Percentiles rank a stretch among this genome's conserved stretches.
Conservation (phyloP, 1,140 invertebrate species). For the Papilio xuthus region DNA sequence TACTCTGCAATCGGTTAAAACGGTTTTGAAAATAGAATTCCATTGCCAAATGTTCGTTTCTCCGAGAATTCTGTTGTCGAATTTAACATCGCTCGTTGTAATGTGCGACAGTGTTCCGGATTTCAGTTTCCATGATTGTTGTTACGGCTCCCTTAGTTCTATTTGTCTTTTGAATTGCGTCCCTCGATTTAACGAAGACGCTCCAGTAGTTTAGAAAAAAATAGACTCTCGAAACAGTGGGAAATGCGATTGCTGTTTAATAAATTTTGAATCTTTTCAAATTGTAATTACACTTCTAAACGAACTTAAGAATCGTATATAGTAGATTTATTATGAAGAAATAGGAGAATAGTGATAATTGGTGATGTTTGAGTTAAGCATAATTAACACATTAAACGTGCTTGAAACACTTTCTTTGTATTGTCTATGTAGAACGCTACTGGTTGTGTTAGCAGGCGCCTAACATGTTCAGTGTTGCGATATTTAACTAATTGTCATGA, state of each 20-base stretch:
- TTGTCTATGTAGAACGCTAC: not conserved
- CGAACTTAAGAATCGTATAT: too few species aligned
- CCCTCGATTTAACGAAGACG: constrained; percentile 31
- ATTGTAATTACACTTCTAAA: not conserved
- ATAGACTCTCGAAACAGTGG: not conserved
- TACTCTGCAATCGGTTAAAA: constrained; percentile 38
- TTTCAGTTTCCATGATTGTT: constrained; percentile 37
- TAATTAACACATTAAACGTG: constrained; percentile 3
- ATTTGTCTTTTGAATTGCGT: constrained; percentile 36
- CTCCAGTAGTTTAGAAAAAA: constrained; percentile 25
- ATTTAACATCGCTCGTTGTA: constrained; percentile 29
- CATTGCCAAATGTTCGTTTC: constrained; percentile 45
- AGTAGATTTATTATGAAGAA: not conserved
- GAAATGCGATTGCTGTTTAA: not conserved
- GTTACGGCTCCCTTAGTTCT: constrained; percentile 31
- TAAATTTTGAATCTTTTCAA: not conserved
- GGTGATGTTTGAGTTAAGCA: not conserved
- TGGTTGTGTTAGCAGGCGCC: not conserved
- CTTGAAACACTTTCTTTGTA: constrained; percentile 10
- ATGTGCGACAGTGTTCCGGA: constrained; percentile 34
- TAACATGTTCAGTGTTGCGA: not conserved
- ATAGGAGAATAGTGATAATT: not conserved
- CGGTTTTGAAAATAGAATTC: constrained; percentile 45
- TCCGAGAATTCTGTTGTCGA: constrained; percentile 27
- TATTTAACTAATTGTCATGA: constrained; percentile 4